Conservation (phyloP, 2,888 invertebrate species). For the Sturmia bella region DNA sequence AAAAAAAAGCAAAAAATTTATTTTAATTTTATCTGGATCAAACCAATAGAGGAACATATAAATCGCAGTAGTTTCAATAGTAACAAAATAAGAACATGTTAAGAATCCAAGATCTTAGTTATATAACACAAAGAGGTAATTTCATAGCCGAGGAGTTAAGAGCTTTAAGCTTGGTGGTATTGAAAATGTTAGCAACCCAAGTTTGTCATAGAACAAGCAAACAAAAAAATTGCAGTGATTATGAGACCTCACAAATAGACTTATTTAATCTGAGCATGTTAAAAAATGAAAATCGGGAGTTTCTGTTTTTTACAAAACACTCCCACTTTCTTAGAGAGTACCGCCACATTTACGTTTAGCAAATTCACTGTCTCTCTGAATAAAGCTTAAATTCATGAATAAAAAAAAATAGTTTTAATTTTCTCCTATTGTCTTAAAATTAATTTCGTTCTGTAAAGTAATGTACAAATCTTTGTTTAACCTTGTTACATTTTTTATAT, state of each 20-base stretch:
- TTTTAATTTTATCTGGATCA: slow-evolving; percentile 29
- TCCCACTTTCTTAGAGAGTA: background rate
- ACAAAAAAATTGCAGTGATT: background rate
- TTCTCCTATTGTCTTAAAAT: slow-evolving; percentile 53
- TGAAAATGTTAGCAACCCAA: background rate
- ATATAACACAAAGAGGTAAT: background rate
- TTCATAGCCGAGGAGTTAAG: background rate
- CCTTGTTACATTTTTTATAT: slow-evolving; percentile 58
- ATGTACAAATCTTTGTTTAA: slow-evolving; percentile 67
- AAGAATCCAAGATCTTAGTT: background rate
- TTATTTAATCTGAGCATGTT: background rate
- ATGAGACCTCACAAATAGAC: background rate
- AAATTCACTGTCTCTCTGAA: slow-evolving; percentile 23
- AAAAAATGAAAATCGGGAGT: background rate
- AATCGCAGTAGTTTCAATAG: slow-evolving; percentile 70
- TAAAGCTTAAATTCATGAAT: slow-evolving; percentile 1
- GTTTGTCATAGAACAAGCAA: background rate
- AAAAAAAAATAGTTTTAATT: slow-evolving; percentile 52
- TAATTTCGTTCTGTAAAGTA: slow-evolving; percentile 61
- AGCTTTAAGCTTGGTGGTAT: background rate
- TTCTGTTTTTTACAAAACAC: background rate
- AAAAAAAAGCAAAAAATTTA: slow-evolving; percentile 17
- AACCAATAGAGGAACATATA: slow-evolving; percentile 67
- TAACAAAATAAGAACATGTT: background rate
- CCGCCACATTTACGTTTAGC: slow-evolving; percentile 4